Base-by-base conservation (phyloP, 2,113 vertebrate species). In the Colinus virginianus region DNA sequence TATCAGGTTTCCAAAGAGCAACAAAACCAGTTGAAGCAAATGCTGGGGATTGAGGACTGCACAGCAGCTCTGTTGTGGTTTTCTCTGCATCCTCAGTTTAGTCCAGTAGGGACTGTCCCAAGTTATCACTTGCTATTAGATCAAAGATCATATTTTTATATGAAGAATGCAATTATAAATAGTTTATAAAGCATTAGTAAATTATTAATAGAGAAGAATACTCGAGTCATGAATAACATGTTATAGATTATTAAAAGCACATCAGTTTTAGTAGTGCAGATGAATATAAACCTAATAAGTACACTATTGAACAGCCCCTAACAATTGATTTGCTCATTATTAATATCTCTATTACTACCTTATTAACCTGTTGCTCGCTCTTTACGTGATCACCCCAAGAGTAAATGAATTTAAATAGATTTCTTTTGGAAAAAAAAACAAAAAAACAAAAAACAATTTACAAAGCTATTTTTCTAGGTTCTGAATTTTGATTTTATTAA, bases 241-340 rank as follows among this genome's bases (percentile, higher is more conserved):
- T 88, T 96, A 91, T 94, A 92, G 96, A 91, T 95, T 92, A 96
- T 96, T 95, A 94, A 95, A 95, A 94, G 56, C 40, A 1, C 72
- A 91, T 86, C 82, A 88, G 21, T 90, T 86, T 55, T 86, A 23
- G 48, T 19, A 58, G 40, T 3, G 3, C 19, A 81, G 84, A 84
- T 72, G 77, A 90, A 81, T 84, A 85, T 70, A 81, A 95, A 91
- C 53, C 80, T 84, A 84, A 88, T 84, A 87, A 92, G 64, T 66
- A 34, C 36, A 75, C 21, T 78, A 92, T 88, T 80, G 87, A 88
- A 78, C 56, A 61, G 49, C n/a, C 38, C 34, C 62, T 87, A 88
- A 85, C 45, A 61, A 87, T 78, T 13, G 61, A 85, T 94, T 88
- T 88, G 28, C 64, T 94, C 62, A 45, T 80, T 95, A 88, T 80